Percentiles rank a stretch among this genome's conserved stretches.
Conservation (phyloP, 2,113 vertebrate genomes). For the Tichodroma muraria region DNA sequence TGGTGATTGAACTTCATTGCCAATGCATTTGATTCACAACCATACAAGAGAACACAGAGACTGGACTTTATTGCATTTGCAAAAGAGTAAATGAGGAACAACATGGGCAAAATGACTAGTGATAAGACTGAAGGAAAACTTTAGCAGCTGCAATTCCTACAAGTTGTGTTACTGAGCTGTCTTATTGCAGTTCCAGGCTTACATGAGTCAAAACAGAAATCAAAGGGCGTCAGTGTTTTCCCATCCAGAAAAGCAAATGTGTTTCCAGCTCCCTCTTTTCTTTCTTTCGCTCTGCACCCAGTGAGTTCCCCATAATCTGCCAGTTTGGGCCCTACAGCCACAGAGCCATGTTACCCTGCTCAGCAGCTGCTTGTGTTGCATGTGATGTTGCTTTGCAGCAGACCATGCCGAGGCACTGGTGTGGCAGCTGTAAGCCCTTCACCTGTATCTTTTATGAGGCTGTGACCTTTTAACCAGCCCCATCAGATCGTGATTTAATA, state of each 20-base stretch:
- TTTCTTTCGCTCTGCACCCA: neutral
- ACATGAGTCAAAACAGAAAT: constrained; percentile 14
- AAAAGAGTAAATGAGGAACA: neutral
- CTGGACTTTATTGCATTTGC: neutral
- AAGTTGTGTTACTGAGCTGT: neutral
- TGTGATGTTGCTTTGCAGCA: fast-evolving
- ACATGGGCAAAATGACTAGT: neutral
- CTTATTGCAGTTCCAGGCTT: neutral
- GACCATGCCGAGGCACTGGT: fast-evolving
- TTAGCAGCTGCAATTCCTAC: neutral
- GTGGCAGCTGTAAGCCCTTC: neutral
- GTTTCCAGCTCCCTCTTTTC: neutral
- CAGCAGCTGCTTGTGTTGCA: fast-evolving
- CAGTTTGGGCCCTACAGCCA: neutral
- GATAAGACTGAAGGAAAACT: neutral
- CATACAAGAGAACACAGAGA: fast-evolving
- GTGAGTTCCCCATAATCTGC: neutral
- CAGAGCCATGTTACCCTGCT: neutral
- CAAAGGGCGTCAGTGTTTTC: neutral
- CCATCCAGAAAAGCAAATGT: neutral
- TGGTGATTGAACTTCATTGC: neutral
- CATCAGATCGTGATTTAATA: neutral
- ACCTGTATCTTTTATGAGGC: neutral
- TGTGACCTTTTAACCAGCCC: neutral
- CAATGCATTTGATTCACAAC: neutral